phyloP scores from a whole-genome alignment of 2,888 invertebrate genomes.

The Pheosia tremula region DNA sequence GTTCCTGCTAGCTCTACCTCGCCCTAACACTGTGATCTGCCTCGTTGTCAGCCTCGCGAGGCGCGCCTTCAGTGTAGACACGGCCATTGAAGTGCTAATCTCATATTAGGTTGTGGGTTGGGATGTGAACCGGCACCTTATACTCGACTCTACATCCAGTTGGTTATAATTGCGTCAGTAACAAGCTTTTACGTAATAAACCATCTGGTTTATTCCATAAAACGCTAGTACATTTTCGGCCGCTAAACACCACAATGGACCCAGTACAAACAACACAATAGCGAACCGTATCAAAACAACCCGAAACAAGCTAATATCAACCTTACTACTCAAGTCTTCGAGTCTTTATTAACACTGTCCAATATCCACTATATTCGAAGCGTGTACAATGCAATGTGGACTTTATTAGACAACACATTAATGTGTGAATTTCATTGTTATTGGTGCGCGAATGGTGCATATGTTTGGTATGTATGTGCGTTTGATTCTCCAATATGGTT shows the following conservation, averaged over 20 bases:
- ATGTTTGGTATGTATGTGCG: conserved; percentile 32
- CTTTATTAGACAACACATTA: conserved; percentile 25
- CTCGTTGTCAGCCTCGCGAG: too few species aligned
- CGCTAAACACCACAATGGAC: conserved; percentile 30
- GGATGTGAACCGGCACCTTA: too few species aligned
- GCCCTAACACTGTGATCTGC: too few species aligned
- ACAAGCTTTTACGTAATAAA: not conserved
- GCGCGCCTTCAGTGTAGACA: too few species aligned
- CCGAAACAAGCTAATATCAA: conserved; percentile 35
- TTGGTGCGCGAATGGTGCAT: conserved; percentile 22
- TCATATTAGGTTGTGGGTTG: too few species aligned
- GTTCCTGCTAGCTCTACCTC: too few species aligned
- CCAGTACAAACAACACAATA: conserved; percentile 38
- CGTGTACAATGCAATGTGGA: conserved; percentile 18
- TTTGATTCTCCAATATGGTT: conserved; percentile 30
- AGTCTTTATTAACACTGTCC: conserved; percentile 25
- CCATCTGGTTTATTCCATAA: not conserved
- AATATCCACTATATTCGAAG: conserved; percentile 3
- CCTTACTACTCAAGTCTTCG: conserved; percentile 32
- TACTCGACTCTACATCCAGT: too few species aligned
- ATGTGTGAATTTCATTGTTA: conserved; percentile 35
- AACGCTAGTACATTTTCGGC: conserved; percentile 11
- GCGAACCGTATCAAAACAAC: conserved; percentile 38
- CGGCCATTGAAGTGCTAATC: too few species aligned
- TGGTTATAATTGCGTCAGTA: not conserved